Evolutionary conservation across 2,888 invertebrate species (phyloP).

Genomic region (Euzetes globulus): DNA sequence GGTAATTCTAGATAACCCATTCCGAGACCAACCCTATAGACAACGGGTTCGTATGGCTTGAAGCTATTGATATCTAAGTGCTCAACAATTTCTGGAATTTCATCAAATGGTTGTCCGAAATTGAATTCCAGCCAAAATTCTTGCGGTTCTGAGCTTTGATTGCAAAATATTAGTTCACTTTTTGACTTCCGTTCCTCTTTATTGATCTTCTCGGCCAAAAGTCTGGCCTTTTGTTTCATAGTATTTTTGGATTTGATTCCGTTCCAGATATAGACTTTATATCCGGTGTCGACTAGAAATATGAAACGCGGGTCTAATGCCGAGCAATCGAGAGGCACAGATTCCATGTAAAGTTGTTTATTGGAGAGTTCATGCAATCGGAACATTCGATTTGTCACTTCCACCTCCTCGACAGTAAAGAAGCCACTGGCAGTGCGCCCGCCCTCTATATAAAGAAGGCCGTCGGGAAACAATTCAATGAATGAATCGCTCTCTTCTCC

Average conservation of each 20-base stretch:
- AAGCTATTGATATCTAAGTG: slow-evolving; percentile 66
- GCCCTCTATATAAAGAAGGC: slow-evolving; percentile 90
- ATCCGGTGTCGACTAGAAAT: slow-evolving; percentile 80
- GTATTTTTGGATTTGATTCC: slow-evolving; percentile 66
- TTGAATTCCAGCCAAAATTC: slow-evolving; percentile 68
- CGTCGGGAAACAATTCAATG: slow-evolving; percentile 77
- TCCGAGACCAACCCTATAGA: slow-evolving; percentile 92
- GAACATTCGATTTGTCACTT: slow-evolving; percentile 73
- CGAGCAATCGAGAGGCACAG: slow-evolving; percentile 59
- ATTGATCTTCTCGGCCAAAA: slow-evolving; percentile 96
- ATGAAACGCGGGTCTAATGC: slow-evolving; percentile 86
- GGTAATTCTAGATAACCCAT: slow-evolving; percentile 98
- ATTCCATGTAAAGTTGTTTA: slow-evolving; percentile 73
- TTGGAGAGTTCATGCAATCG: slow-evolving; percentile 82
- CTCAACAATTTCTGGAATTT: slow-evolving; percentile 25
- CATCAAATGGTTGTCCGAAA: slow-evolving; percentile 47
- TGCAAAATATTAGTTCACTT: slow-evolving; percentile 76
- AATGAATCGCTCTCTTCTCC: slow-evolving; percentile 95
- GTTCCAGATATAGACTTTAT: slow-evolving; percentile 81
- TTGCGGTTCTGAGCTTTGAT: slow-evolving; percentile 69
- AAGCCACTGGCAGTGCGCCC: slow-evolving; percentile 96
- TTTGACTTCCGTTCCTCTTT: slow-evolving; percentile 95
- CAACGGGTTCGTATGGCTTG: slow-evolving; percentile 60
- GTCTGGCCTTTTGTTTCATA: slow-evolving; percentile 72
- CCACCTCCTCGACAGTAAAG: slow-evolving; percentile 87